A percentile compares a stretch with the other conserved stretches of the same genome.
Evolutionary conservation across 1,140 invertebrate genomes (phyloP).

Genomic region (Apis dorsata): DNA sequence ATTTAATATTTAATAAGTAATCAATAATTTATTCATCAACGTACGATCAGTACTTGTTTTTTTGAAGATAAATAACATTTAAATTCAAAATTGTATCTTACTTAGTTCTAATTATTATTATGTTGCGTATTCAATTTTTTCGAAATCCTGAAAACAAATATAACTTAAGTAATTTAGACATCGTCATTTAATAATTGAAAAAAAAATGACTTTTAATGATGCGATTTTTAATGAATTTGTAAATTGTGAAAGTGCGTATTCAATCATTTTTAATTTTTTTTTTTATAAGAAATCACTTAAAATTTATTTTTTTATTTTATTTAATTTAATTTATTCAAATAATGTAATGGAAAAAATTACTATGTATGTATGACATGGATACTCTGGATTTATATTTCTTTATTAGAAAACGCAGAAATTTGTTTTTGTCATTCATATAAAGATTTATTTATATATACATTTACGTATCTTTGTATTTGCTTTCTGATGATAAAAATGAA

Average conservation of each 20-base stretch:
- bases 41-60: not conserved
- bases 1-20: slow-evolving; percentile 1
- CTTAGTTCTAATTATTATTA: not conserved
- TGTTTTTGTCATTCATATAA: not conserved
- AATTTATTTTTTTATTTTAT: not conserved
- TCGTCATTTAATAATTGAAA: not conserved
- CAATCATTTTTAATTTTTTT: not conserved
- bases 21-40: not conserved
- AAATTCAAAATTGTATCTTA: not conserved
- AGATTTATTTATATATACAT: slow-evolving; percentile 13
- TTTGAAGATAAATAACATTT: not conserved
- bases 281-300: not conserved
- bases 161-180: not conserved
- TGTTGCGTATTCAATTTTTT: not conserved
- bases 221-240: not conserved
- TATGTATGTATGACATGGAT: not conserved
- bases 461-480: not conserved
- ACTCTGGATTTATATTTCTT: not conserved
- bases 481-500: slow-evolving; percentile 21
- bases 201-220: not conserved
- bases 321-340: not conserved
- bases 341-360: no score
- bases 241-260: not conserved
- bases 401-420: not conserved
- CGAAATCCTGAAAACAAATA: not conserved